Evolutionary conservation across 1,140 invertebrate genomes (phyloP).

Genomic region (Batillaria attramentaria): DNA sequence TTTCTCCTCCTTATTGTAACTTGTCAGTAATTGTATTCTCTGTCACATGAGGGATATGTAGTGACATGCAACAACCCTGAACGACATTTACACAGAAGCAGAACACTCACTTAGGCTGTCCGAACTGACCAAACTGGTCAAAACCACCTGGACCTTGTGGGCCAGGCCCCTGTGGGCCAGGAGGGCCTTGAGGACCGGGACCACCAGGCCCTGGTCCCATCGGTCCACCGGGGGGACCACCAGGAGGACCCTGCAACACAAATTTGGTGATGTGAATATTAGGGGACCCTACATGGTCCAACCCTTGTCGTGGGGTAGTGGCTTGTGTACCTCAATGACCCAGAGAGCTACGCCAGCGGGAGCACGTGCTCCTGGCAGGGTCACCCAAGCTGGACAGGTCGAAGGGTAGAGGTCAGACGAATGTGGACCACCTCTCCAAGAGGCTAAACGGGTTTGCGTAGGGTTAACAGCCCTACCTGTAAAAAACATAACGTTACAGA

Average conservation of each 20-base stretch:
- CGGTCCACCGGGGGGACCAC: slow-evolving; percentile 57
- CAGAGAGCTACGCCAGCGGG: no score
- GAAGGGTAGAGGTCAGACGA: no score
- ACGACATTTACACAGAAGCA: background rate
- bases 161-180: slow-evolving; percentile 68
- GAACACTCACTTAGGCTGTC: slow-evolving; percentile 48
- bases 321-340: no score
- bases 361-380: no score
- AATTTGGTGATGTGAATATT: no score
- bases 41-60: background rate
- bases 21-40: background rate
- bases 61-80: background rate
- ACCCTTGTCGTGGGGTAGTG: no score
- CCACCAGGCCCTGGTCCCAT: slow-evolving; percentile 61
- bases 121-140: slow-evolving; percentile 58
- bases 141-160: slow-evolving; percentile 64
- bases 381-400: no score
- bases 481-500: no score
- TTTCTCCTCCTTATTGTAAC: background rate
- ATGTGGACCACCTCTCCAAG: no score
- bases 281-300: no score
- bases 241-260: slow-evolving; percentile 42
- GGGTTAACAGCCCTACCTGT: no score
- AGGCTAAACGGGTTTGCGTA: no score
- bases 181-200: slow-evolving; percentile 70